phyloP scores from a whole-genome alignment of 2,113 vertebrate species.

The Vidua chalybeata region DNA sequence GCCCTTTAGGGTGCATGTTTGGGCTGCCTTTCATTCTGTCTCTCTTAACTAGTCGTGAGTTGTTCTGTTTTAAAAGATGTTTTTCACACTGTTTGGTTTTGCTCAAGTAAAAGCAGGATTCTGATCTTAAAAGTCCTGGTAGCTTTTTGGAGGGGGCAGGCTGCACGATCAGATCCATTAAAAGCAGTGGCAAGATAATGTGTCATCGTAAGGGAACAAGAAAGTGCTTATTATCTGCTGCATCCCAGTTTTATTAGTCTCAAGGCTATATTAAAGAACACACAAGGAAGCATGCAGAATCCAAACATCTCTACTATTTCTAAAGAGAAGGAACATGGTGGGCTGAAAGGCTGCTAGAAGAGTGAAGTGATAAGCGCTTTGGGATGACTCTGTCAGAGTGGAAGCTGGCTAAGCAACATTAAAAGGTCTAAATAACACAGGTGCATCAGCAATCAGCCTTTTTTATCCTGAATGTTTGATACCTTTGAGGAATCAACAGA shows the following conservation, averaged over 20 bases:
- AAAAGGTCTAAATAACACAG: not conserved
- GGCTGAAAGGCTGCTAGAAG: not conserved
- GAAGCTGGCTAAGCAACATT: not conserved
- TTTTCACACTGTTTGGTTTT: not conserved
- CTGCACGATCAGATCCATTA: not conserved
- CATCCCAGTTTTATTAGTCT: not conserved
- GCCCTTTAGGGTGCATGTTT: not conserved
- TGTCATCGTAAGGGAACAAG: not conserved
- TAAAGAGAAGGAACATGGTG: not conserved
- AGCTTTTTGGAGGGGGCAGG: not conserved
- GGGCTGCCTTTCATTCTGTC: not conserved
- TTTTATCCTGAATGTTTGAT: not conserved
- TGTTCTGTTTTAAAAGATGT: not conserved
- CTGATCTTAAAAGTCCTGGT: not conserved
- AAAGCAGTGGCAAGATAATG: not conserved
- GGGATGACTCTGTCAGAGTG: not conserved
- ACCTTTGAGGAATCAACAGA: not conserved
- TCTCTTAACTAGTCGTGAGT: not conserved
- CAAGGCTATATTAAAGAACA: not conserved
- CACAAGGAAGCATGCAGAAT: not conserved
- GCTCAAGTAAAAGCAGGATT: not conserved
- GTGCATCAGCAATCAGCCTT: not conserved
- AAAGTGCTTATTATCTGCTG: not conserved
- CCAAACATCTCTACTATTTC: not conserved
- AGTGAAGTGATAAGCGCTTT: not conserved